These are phyloP conservation scores for Phodopus roborovskii DNA, from an alignment of 2,113 vertebrate genomes.

Conservation along the genomic window DNA sequence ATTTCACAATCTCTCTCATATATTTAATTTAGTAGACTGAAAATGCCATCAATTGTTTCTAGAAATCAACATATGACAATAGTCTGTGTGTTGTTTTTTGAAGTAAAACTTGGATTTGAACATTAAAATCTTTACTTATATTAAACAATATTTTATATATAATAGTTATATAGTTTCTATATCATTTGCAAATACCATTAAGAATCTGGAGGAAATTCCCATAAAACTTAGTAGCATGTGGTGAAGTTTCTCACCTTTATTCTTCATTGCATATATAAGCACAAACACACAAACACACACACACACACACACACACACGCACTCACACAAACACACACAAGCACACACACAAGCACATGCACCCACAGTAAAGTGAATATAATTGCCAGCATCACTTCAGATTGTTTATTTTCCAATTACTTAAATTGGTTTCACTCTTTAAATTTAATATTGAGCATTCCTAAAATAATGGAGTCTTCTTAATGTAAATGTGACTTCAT, in stretches of 20 bases:
- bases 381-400: no score
- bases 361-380: neutral
- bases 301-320: no score
- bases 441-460: neutral
- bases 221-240: neutral
- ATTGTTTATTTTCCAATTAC: neutral
- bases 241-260: neutral
- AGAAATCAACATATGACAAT: neutral
- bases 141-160: neutral
- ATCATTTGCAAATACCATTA: neutral
- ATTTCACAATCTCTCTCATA: neutral
- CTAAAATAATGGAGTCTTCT: neutral
- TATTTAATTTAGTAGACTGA: constrained; percentile 22
- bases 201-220: accelerated
- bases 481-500: neutral
- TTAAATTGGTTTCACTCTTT: neutral
- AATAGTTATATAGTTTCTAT: neutral
- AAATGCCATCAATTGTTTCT: constrained; percentile 20
- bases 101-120: neutral
- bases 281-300: neutral
- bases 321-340: neutral
- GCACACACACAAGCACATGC: neutral
- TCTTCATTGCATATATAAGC: neutral
- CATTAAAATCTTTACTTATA: neutral
- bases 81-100: neutral